Base-by-base conservation (phyloP, 1,140 invertebrate species). In the Dreissena rostriformis region DNA sequence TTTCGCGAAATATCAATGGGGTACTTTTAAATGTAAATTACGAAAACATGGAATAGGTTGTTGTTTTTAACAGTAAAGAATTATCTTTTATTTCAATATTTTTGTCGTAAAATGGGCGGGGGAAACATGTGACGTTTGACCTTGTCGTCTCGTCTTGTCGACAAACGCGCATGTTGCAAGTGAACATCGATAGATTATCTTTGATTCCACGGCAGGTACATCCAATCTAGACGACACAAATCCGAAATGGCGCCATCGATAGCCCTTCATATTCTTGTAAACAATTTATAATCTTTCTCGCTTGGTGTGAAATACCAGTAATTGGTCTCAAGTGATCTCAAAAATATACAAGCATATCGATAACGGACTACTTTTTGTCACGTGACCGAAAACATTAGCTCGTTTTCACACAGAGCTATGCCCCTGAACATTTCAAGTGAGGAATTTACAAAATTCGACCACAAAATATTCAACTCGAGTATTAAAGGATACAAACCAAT, bases 261-360 rank as follows among this genome's bases (percentile, higher is more conserved):
- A 61, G 29, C 72, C 26, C 49, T 82, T 68, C 51, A 75, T 82
- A 61, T 63, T 82, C 72, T 74, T 82, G 80, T 82, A 73, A 82
- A 82, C 71, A 74, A 82, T 82, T 82, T 82, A 82, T 82, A 74
- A 82, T 82, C 80, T 82, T 65, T 73, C 49, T 82, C 67, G 12
- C n/a, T 19, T 82, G 70, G 80, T 82, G 80, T 82, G 80, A 82
- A 82, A 75, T 75, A 53, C 68, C 70, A 55, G 80, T 82, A 82
- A 82, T 82, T 82, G 80, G 73, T 82, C 73, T 82, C 80, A 82
- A 82, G 80, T 82, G 80, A 74, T 75, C 73, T 75, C 6, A 55
- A 82, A 82, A 82, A 82, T 82, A 82, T 74, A 82, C 80, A 82
- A 75, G 15, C 51, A 55, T 74, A 82, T 82, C 63, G 80, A 82